Base-by-base conservation (phyloP, 2,888 invertebrate species). In the Lymantria dispar region DNA sequence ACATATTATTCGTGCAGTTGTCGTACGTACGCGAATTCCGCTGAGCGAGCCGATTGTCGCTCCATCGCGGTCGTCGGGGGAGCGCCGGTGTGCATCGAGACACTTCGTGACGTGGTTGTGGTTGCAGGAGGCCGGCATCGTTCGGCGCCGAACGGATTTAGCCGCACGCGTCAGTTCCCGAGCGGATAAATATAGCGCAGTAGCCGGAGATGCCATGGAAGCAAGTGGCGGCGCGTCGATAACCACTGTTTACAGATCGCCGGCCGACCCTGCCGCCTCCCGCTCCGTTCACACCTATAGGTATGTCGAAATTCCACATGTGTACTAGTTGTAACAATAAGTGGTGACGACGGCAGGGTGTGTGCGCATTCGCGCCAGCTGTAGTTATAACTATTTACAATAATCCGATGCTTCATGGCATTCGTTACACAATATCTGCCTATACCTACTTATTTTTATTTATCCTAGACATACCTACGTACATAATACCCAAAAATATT, bases 211-310 rank as follows among this genome's bases (percentile, higher is more conserved):
- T 83, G 82, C 83, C 85, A 80, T 69, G 78, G 78, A 84, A 83
- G 85, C 85, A 82, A 87, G 88, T 85, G 88, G 80, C 87, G 87
- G 85, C 83, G 80, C 85, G 84, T 84, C 88, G 84, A 85, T 87
- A 86, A 83, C 85, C 84, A 86, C 86, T 87, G 88, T 88, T 90
- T 89, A 89, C 87, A 88, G 86, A 85, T 86, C 85, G 84, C 79
- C 86, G 83, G 86, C 84, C 81, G 85, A 76, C 85, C 85, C 85
- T 86, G 80, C 79, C 80, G 85, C 85, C 85, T 85, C 85, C 83
- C 84, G 85, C 84, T 82, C 80, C 76, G 76, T 78, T 75, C 78
- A 72, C 79, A 80, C 80, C 81, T 79, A 79, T 82, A 85, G 88
- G 88, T 90, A 88, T 78, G 89, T 85, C 72, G 70, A 74, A 76